Evolutionary conservation across 1,140 invertebrate species (phyloP).

Genomic region (roundworm (Caenorhabditis elegans)): WBcel235 BX284602.5:10707001-10707500

Average conservation of each 20-base stretch:
- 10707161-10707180: background rate
- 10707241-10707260: constrained; percentile 14
- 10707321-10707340: constrained; percentile 32
- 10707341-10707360: constrained; percentile 24
- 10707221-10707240: constrained; percentile 21
- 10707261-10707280: constrained; percentile 10
- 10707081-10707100: constrained; percentile 6
- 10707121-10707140: constrained; percentile 1
- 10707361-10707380: background rate
- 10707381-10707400: too few relatives aligned
- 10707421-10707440: constrained; percentile 10
- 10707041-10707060: background rate
- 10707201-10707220: constrained; percentile 10
- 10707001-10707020: background rate
- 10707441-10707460: background rate
- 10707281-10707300: constrained; percentile 3
- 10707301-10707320: constrained; percentile 27
- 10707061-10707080: constrained; percentile 14
- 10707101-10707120: background rate
- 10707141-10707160: background rate
- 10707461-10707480: background rate
- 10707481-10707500: background rate
- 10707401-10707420: background rate
- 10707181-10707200: background rate
- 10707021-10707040: background rate